These are phyloP conservation scores for Podabrus alpinus DNA, from an alignment of 2,888 invertebrate genomes.

Conservation along the genomic window DNA sequence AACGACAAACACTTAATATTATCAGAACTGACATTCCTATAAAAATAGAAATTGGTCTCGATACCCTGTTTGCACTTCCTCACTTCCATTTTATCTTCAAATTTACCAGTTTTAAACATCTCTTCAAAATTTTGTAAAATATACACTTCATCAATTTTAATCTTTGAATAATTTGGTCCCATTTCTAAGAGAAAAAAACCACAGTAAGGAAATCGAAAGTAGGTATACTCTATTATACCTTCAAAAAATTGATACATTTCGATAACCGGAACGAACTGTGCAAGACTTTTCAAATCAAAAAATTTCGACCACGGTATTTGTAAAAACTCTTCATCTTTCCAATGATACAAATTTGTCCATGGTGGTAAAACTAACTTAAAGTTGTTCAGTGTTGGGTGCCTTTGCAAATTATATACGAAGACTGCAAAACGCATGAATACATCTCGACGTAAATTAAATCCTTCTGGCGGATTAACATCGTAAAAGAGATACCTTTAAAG, in stretches of 20 bases:
- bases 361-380: conserved; percentile 85
- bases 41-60: conserved; percentile 70
- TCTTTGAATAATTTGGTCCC: conserved; percentile 48
- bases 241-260: conserved; percentile 82
- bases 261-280: conserved; percentile 79
- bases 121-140: conserved; percentile 84
- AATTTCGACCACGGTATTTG: conserved; percentile 80
- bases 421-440: conserved; percentile 93
- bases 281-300: conserved; percentile 81
- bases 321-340: conserved; percentile 67
- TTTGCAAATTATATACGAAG: conserved; percentile 71
- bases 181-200: conserved; percentile 50
- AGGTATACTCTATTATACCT: conserved; percentile 54
- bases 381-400: conserved; percentile 53
- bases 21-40: conserved; percentile 67
- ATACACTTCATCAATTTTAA: conserved; percentile 75
- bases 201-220: neutral
- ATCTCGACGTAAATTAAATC: conserved; percentile 94
- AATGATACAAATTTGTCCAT: conserved; percentile 90
- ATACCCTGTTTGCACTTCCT: conserved; percentile 58
- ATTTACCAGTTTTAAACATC: conserved; percentile 80
- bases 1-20: conserved; percentile 78
- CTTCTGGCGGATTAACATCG: conserved; percentile 93
- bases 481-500: conserved; percentile 78
- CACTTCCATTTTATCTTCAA: conserved; percentile 80